Evolutionary conservation across 2,888 invertebrate species (phyloP).

Genomic region (Pammene fasciana): DNA sequence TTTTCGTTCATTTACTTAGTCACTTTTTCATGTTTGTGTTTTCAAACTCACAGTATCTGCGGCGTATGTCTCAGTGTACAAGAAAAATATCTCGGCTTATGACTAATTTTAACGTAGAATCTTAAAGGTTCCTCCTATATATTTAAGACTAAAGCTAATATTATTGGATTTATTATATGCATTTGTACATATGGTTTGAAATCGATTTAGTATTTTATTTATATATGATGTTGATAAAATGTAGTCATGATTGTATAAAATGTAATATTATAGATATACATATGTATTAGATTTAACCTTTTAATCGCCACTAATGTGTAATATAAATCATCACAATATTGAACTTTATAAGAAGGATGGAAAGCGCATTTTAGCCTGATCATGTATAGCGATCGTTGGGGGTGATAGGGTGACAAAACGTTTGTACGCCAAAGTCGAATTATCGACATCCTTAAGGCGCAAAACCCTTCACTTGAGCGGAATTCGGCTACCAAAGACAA

Average conservation of each 20-base stretch:
- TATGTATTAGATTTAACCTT: not conserved
- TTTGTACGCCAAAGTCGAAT: not conserved
- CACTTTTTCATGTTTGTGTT: too few relatives aligned
- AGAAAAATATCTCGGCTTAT: not conserved
- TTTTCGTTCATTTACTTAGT: too few relatives aligned
- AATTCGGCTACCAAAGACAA: too few relatives aligned
- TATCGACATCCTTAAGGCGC: not conserved
- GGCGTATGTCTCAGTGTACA: too few relatives aligned
- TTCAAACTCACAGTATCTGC: too few relatives aligned
- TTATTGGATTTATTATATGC: slow-evolving; percentile 20
- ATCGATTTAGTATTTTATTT: slow-evolving; percentile 10
- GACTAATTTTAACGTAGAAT: not conserved
- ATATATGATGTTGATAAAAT: not conserved
- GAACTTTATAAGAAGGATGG: too few relatives aligned
- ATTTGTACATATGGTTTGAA: slow-evolving; percentile 19
- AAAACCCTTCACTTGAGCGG: too few relatives aligned
- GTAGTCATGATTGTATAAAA: not conserved
- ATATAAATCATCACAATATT: too few relatives aligned
- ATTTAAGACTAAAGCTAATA: slow-evolving; percentile 22
- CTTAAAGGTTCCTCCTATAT: slow-evolving; percentile 8
- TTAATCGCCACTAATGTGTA: not conserved
- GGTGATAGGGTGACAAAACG: too few relatives aligned
- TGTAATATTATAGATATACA: not conserved
- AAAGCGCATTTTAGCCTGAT: too few relatives aligned
- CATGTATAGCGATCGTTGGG: too few relatives aligned